phyloP scores from a whole-genome alignment of 2,888 invertebrate genomes.

The Andrena flavipes region DNA sequence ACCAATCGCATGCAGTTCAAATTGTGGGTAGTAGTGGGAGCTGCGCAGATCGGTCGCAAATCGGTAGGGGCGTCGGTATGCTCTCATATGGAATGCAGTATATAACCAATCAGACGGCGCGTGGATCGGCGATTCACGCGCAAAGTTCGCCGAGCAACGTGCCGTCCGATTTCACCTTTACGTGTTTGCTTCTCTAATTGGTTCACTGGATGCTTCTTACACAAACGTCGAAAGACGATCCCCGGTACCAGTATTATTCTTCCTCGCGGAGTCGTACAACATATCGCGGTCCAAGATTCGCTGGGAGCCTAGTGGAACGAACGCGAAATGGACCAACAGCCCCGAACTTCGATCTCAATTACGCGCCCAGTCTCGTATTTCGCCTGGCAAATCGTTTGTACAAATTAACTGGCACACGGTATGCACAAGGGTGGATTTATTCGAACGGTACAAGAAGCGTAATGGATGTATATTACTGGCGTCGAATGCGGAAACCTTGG shows the following conservation, averaged over 20 bases:
- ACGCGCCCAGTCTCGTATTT: slow-evolving; percentile 13
- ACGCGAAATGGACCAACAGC: slow-evolving; percentile 5
- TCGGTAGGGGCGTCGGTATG: too few relatives aligned
- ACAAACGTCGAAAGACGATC: slow-evolving; percentile 36
- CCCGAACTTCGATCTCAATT: slow-evolving; percentile 5
- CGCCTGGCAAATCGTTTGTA: slow-evolving; percentile 23
- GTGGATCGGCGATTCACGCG: too few relatives aligned
- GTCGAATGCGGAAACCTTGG: neutral
- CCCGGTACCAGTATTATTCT: slow-evolving; percentile 32
- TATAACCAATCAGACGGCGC: too few relatives aligned
- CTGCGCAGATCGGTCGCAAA: too few relatives aligned
- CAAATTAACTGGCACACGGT: slow-evolving; percentile 24
- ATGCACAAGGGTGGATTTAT: neutral
- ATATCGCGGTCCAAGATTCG: slow-evolving; percentile 19
- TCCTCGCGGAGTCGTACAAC: neutral
- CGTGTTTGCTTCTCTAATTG: slow-evolving; percentile 40
- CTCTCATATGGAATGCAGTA: too few relatives aligned
- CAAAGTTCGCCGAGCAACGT: too few relatives aligned
- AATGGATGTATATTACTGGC: neutral
- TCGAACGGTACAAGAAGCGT: neutral
- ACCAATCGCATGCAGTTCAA: too few relatives aligned
- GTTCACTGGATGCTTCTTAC: slow-evolving; percentile 15
- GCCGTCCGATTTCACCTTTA: too few relatives aligned
- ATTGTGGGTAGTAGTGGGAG: too few relatives aligned
- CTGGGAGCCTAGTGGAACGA: neutral